Conservation (phyloP, 2,113 vertebrate genomes). For the Motacilla tschutschensis region DNA sequence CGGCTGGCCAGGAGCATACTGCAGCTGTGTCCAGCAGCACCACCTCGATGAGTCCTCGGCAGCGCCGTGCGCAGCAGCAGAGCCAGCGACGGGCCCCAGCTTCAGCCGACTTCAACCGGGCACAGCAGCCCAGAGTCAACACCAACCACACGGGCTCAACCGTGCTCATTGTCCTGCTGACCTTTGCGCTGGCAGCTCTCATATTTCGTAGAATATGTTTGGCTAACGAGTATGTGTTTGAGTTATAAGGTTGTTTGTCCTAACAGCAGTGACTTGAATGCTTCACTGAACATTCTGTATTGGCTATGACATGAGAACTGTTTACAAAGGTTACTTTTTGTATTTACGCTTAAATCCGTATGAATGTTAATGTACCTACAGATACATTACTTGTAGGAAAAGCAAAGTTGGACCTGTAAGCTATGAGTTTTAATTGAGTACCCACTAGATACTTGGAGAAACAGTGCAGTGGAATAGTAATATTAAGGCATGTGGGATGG, state of each 20-base stretch:
- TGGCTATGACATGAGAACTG: conserved; percentile 71
- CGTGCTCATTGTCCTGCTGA: conserved; percentile 88
- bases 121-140: conserved; percentile 72
- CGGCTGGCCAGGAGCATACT: conserved; percentile 32
- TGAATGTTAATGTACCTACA: conserved; percentile 57
- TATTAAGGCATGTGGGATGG: not conserved
- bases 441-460: not conserved
- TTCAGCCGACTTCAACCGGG: conserved; percentile 71
- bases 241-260: conserved; percentile 78
- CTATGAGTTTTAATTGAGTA: not conserved
- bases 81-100: conserved; percentile 69
- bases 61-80: conserved; percentile 86
- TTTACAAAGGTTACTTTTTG: conserved; percentile 76
- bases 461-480: not conserved
- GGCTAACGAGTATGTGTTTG: conserved; percentile 92
- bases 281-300: conserved; percentile 67
- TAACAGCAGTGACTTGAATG: conserved; percentile 27
- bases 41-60: conserved; percentile 83
- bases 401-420: not conserved
- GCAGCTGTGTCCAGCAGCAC: not conserved
- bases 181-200: conserved; percentile 89
- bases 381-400: conserved; percentile 7
- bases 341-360: conserved; percentile 64
- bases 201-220: conserved; percentile 94
- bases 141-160: conserved; percentile 80